phyloP scores from a whole-genome alignment of 2,797 vertebrate species.

The Sebastes kiyomatsui region DNA sequence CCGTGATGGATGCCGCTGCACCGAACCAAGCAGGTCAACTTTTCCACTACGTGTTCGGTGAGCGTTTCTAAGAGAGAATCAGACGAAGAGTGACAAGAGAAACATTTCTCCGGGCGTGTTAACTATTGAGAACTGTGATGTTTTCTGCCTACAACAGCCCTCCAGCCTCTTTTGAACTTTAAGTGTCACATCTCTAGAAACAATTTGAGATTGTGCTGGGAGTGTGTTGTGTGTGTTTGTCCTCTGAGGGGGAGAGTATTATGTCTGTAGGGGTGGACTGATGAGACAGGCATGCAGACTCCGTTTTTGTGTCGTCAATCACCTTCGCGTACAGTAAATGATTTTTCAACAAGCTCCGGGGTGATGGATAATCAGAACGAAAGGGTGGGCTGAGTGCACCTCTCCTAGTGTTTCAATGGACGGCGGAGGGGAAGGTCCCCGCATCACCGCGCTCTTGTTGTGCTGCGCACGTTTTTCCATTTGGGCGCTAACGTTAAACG shows the following conservation, averaged over 20 bases:
- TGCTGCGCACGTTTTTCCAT: slow-evolving; percentile 77
- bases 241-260: slow-evolving; percentile 66
- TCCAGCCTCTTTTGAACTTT: slow-evolving; percentile 71
- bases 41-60: slow-evolving; percentile 41
- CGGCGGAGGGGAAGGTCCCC: slow-evolving; percentile 36
- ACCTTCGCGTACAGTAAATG: slow-evolving; percentile 76
- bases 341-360: slow-evolving; percentile 76
- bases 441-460: slow-evolving; percentile 56
- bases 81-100: slow-evolving; percentile 60
- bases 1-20: slow-evolving; percentile 60
- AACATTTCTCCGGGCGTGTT: slow-evolving; percentile 68
- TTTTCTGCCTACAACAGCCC: slow-evolving; percentile 59
- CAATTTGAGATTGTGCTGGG: slow-evolving; percentile 59
- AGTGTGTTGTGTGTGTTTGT: slow-evolving; percentile 42
- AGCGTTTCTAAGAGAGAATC: slow-evolving; percentile 50
- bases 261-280: slow-evolving; percentile 67
- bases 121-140: slow-evolving; percentile 64
- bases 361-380: slow-evolving; percentile 76
- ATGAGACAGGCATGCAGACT: slow-evolving; percentile 63
- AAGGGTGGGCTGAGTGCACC: slow-evolving; percentile 55
- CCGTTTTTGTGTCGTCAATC: slow-evolving; percentile 74
- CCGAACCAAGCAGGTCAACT: slow-evolving; percentile 65
- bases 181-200: slow-evolving; percentile 70
- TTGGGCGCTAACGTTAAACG: slow-evolving; percentile 73
- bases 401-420: slow-evolving; percentile 54